Conservation (phyloP, 1,140 invertebrate genomes). For the Chironomus tepperi region DNA sequence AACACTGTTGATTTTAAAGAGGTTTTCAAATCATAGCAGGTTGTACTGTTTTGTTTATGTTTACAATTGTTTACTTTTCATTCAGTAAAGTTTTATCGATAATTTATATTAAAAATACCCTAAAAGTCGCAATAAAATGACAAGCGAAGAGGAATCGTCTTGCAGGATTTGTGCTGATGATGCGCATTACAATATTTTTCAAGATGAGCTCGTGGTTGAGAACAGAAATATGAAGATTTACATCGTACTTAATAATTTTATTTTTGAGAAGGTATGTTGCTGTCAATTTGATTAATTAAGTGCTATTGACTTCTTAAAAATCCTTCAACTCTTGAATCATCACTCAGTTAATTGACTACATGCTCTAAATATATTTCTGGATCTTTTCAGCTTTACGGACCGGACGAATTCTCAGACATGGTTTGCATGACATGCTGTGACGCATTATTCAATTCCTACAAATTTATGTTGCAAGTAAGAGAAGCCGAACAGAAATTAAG, state of each 20-base stretch:
- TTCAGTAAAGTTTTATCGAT: background rate
- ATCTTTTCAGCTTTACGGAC: background rate
- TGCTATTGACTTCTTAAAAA: no score
- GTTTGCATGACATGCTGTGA: background rate
- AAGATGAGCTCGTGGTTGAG: background rate
- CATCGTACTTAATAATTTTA: conserved; percentile 9
- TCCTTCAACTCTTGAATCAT: no score
- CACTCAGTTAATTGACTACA: no score
- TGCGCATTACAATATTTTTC: background rate
- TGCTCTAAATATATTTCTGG: background rate
- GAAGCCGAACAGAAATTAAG: background rate
- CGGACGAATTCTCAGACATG: background rate
- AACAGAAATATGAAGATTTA: background rate
- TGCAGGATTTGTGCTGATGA: background rate
- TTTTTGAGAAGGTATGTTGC: background rate
- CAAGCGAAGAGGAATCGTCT: background rate
- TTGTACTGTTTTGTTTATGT: no score
- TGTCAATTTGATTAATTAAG: no score
- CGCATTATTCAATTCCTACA: background rate
- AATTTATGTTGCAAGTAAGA: background rate
- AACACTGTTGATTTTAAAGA: no score
- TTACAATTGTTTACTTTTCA: no score
- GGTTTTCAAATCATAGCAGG: no score
- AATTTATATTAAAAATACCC: background rate
- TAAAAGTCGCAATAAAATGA: background rate